Evolutionary conservation across 2,888 invertebrate species (phyloP).

Genomic region (Ennomos erosarius): DNA sequence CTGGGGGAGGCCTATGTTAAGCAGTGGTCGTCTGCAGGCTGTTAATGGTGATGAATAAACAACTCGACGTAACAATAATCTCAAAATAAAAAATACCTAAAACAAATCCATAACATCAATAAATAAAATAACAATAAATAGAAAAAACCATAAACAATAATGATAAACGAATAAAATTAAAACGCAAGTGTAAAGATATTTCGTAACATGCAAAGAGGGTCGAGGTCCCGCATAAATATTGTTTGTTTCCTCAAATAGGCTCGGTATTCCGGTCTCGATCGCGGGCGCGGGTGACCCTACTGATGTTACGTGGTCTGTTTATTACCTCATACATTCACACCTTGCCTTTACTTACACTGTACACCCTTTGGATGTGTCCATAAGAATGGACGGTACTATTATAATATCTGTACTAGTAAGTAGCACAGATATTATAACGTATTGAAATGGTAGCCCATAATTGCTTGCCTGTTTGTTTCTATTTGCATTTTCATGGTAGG

Average conservation of each 20-base stretch:
- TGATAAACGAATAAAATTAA: constrained; percentile 16
- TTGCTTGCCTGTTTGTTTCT: too few species aligned
- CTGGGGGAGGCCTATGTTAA: too few species aligned
- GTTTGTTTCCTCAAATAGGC: constrained; percentile 69
- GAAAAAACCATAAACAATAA: constrained; percentile 5
- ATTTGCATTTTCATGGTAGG: too few species aligned
- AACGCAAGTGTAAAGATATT: constrained; percentile 38
- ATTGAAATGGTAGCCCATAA: too few species aligned
- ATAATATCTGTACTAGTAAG: too few species aligned
- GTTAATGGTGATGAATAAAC: too few species aligned
- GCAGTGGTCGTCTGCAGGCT: too few species aligned
- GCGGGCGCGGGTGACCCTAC: constrained; percentile 60
- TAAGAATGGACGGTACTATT: too few species aligned
- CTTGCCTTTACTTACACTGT: constrained; percentile 15
- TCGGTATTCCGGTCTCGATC: constrained; percentile 67
- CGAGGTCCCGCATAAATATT: constrained; percentile 65
- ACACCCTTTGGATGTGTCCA: constrained; percentile 14
- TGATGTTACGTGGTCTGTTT: constrained; percentile 67
- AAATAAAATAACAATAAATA: constrained; percentile 14
- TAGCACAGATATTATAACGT: constrained; percentile 23
- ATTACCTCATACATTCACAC: constrained; percentile 69
- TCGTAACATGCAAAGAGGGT: constrained; percentile 75
- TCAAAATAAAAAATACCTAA: too few species aligned
- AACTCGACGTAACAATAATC: too few species aligned
- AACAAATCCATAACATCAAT: constrained; percentile 5